Evolutionary conservation across 2,797 vertebrate species (phyloP).

Genomic region (Muscicapa comitata): DNA sequence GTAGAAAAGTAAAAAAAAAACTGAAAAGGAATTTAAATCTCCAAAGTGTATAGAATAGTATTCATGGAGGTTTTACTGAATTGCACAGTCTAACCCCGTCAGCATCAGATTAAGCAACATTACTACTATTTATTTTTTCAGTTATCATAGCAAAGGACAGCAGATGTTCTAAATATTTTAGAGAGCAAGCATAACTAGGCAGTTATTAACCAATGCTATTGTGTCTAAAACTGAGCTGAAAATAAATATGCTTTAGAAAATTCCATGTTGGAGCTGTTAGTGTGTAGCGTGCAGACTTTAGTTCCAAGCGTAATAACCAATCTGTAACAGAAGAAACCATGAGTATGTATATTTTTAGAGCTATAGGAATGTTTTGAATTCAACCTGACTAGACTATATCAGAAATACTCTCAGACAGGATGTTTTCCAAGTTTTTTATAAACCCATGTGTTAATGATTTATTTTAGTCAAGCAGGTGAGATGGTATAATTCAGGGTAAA

Average conservation of each 20-base stretch:
- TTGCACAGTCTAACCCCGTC: accelerated
- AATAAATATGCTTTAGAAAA: slow-evolving; percentile 4
- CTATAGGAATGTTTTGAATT: neutral
- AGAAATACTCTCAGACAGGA: slow-evolving; percentile 4
- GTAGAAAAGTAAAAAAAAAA: neutral
- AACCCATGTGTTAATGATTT: neutral
- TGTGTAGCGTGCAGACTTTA: neutral
- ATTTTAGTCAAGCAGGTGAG: neutral
- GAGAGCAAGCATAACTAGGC: neutral
- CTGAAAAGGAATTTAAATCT: neutral
- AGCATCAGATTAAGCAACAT: neutral
- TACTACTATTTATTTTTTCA: neutral
- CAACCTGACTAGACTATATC: neutral
- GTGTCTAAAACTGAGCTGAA: neutral
- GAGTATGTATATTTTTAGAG: neutral
- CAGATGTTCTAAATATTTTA: neutral
- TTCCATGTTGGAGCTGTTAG: neutral
- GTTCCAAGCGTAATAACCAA: neutral
- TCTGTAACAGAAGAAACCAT: neutral
- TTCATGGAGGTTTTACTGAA: neutral
- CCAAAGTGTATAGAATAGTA: neutral
- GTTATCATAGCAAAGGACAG: neutral
- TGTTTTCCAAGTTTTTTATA: slow-evolving; percentile 5
- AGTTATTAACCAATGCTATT: neutral
- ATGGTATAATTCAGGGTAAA: neutral